A percentile compares a stretch with the other conserved stretches of the same genome.
phyloP scores from a whole-genome alignment of 2,888 invertebrate genomes.

The Acleris cristana region DNA sequence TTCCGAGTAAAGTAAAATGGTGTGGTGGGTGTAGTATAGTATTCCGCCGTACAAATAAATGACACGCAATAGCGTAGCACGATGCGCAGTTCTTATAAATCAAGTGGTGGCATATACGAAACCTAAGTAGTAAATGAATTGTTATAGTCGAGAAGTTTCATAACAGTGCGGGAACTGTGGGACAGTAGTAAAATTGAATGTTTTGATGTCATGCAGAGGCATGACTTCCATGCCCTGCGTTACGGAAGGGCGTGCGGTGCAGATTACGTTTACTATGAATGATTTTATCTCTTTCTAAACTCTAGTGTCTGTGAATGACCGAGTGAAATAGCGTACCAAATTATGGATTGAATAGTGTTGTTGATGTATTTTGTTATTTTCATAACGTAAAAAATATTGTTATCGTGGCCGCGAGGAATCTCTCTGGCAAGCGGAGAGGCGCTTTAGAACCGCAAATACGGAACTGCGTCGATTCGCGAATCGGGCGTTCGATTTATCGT shows the following conservation, averaged over 20 bases:
- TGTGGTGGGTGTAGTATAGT: constrained; percentile 50
- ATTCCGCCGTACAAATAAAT: constrained; percentile 79
- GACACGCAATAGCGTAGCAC: constrained; percentile 81
- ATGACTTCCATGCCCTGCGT: constrained; percentile 84
- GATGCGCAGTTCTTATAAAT: constrained; percentile 77
- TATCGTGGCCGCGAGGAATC: constrained; percentile 57
- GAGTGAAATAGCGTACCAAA: constrained; percentile 82
- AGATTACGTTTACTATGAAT: constrained; percentile 83
- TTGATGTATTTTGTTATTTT: constrained; percentile 76
- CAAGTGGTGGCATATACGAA: constrained; percentile 66
- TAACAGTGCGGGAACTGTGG: constrained; percentile 57
- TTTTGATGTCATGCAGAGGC: constrained; percentile 77
- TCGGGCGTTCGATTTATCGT: constrained; percentile 65
- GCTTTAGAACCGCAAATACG: constrained; percentile 32
- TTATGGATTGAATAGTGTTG: constrained; percentile 80
- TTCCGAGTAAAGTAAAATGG: constrained; percentile 35
- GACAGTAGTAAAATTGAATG: constrained; percentile 61
- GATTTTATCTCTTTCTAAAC: constrained; percentile 84
- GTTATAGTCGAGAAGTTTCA: constrained; percentile 49
- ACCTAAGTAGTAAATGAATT: constrained; percentile 58
- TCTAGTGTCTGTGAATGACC: constrained; percentile 82
- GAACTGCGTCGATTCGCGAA: constrained; percentile 55
- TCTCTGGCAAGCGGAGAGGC: constrained; percentile 28
- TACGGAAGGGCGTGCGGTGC: constrained; percentile 78
- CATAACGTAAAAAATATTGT: constrained; percentile 67